Base-by-base conservation (phyloP, 1,140 invertebrate genomes). In the Drosophila eugracilis region DNA sequence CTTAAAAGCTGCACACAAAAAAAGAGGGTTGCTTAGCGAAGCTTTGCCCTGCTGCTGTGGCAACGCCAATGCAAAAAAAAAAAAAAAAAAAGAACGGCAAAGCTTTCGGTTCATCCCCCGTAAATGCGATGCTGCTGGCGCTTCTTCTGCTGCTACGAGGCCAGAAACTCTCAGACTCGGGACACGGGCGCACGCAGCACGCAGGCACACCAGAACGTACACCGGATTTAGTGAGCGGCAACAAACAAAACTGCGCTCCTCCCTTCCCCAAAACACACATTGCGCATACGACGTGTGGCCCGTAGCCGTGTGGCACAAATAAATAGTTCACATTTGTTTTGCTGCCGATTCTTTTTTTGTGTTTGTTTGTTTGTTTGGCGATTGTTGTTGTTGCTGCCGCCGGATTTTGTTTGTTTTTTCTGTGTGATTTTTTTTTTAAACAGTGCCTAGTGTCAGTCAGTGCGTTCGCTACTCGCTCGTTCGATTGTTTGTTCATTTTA, bases 281-380 rank as follows among this genome's bases (percentile, higher is more conserved):
- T 63, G 60, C 60, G 60, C 60, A 63, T 63, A 63, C 60, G 60
- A 63, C 60, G 60, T 45, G 59, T 62, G 59, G 59, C 9, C 37
- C 54, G 49, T 14, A 21, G 39, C 47, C 24, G 52, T 32, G 55
- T 37, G 55, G 50, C 60, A 63, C 22, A 28, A 63, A 60, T 45
- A 63, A 63, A 60, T 63, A 72, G 65, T 70, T 57, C 45, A 34
- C 55, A 60, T 63, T 63, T 63, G 55, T 45, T 63, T 63, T 45
- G 49, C 47, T 52, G 47, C 47, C 34, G 19, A n/a, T n/a, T n/a
- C n/a, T n/a, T n/a, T n/a, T 42, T 42, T 39, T 24, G 42, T 28
- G 53, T 44, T 55, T 58, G 59, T 59, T 45, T 45, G 22, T 9
- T 24, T 45, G 44, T 45, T 44, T 41, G 21, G 7, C 44, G n/a